Percentiles rank a stretch among this genome's conserved stretches.
Conservation (phyloP, 2,797 vertebrate genomes). For the Australoheros facetus region DNA sequence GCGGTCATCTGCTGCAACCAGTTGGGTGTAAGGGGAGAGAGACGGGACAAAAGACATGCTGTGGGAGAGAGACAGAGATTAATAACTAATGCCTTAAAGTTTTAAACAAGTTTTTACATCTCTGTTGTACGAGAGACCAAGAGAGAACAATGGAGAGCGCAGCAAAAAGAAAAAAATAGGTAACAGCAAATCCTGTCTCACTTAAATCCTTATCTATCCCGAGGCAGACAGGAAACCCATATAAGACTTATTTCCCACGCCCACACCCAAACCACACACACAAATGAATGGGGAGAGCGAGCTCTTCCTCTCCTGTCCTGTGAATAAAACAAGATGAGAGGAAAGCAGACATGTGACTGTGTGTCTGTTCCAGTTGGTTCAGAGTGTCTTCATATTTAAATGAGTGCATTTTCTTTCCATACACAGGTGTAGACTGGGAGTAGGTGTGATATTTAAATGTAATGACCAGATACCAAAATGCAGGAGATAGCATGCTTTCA, state of each 20-base stretch:
- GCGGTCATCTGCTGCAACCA: no score
- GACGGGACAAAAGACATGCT: no score
- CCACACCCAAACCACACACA: neutral
- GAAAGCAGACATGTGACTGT: neutral
- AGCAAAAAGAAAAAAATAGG: neutral
- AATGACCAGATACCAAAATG: neutral
- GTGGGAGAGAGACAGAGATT: no score
- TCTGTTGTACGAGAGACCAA: neutral
- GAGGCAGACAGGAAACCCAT: constrained; percentile 58
- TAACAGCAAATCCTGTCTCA: constrained; percentile 16
- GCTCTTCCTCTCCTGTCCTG: neutral
- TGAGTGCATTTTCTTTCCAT: neutral
- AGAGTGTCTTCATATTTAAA: neutral
- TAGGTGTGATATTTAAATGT: neutral
- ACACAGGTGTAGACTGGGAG: neutral
- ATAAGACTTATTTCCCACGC: constrained; percentile 47
- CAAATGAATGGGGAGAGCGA: neutral
- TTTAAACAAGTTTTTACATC: neutral
- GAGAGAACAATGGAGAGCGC: neutral
- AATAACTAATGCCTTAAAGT: neutral
- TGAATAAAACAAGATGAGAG: neutral
- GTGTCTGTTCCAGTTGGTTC: neutral
- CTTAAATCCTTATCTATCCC: constrained; percentile 36
- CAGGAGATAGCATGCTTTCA: neutral
- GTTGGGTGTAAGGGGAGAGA: no score